Evolutionary conservation across 2,113 vertebrate genomes (phyloP), one percentile per base, ranked within the genome.

Genomic region (Myotis yumanensis): DNA sequence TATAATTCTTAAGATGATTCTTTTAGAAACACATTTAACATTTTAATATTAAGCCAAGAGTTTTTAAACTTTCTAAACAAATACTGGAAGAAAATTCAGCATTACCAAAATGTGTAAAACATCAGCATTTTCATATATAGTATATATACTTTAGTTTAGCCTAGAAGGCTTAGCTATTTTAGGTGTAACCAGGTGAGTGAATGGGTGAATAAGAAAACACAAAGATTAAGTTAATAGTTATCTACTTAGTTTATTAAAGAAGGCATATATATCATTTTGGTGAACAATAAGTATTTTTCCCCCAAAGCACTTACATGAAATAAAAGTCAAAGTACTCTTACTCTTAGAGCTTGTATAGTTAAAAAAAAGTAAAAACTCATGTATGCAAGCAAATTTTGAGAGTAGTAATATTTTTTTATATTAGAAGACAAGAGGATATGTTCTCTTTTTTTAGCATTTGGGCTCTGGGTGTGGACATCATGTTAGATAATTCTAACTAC

Each of bases 381-480:
- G 52, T 77, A 51, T 94, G 23, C 20, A 23, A n/a, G 54, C 66
- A 89, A 52, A 14, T 83, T 95, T 96, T 91, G n/a, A 12, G 28
- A 83, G 28, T n/a, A 92, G 51, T 94, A 93, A 48, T 35, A 75
- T 71, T 10, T 52, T 43, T 72, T 95, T 86, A 46, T 40, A 71
- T 52, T 75, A 77, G 32, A 91, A 87, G 68, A 35, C 11, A 75
- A 79, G 68, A 59, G 18, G 8, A 14, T 72, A 43, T 83, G 11
- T 86, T 86, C 35, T 92, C 16, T 64, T 94, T 96, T 66, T 52
- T 94, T 95, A 46, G 43, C 81, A 46, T 90, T 95, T 90, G 66
- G 68, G 52, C 22, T 28, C 11, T 76, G 52, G 40, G 54, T 76
- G 69, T 83, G 14, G 40, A 76, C 3, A 1, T 79, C 16, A 37